Evolutionary conservation across 1,140 invertebrate genomes (phyloP).

Genomic region (Akabosia matsudoensis): DNA sequence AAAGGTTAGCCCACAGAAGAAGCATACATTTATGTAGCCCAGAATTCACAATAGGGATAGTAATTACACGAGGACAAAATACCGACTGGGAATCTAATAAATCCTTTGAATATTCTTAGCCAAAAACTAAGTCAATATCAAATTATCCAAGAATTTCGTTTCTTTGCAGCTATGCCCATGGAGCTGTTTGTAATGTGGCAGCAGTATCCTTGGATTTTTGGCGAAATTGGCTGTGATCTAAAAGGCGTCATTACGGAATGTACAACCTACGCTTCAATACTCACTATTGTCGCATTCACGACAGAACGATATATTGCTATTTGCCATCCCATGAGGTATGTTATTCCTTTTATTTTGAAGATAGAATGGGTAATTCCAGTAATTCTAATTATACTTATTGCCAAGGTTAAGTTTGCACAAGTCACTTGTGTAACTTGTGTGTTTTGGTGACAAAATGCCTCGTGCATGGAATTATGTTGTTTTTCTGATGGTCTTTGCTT

Average conservation of each 20-base stretch:
- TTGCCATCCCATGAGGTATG: slow-evolving; percentile 73
- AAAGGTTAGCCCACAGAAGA: no score
- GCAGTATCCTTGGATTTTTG: slow-evolving; percentile 40
- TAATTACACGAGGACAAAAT: no score
- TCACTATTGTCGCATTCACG: slow-evolving; percentile 54
- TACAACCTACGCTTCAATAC: slow-evolving; percentile 54
- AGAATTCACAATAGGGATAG: no score
- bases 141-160: background rate
- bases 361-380: slow-evolving; percentile 28
- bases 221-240: slow-evolving; percentile 42
- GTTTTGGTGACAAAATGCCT: background rate
- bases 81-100: no score
- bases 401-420: no score
- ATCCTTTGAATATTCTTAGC: no score
- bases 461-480: background rate
- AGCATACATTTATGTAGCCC: no score
- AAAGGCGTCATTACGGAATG: slow-evolving; percentile 45
- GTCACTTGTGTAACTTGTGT: background rate
- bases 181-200: slow-evolving; percentile 11
- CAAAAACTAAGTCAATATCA: no score
- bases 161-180: slow-evolving; percentile 3
- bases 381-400: no score
- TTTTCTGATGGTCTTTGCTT: background rate
- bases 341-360: slow-evolving; percentile 24
- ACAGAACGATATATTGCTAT: slow-evolving; percentile 63